These are phyloP conservation scores for Tanypteryx hageni DNA, from an alignment of 2,888 invertebrate species.

Conservation along the genomic window DNA sequence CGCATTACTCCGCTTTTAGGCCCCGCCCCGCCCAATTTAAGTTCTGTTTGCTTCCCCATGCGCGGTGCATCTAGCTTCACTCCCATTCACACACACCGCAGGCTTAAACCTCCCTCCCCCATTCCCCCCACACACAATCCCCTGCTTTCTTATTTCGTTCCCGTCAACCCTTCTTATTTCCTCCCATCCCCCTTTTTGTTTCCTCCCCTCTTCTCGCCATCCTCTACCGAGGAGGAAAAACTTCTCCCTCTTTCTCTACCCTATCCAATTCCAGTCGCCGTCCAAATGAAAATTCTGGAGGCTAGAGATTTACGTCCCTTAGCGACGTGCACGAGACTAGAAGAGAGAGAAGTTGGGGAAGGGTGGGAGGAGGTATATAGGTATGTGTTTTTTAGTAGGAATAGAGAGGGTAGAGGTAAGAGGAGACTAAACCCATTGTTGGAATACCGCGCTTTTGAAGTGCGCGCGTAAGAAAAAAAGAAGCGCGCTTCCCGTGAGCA, in stretches of 20 bases:
- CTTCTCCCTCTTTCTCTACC: too few relatives aligned
- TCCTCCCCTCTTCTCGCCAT: neutral
- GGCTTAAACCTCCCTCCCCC: too few relatives aligned
- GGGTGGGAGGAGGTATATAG: neutral
- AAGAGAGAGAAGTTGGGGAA: neutral
- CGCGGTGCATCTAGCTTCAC: neutral
- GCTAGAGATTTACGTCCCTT: slow-evolving; percentile 14
- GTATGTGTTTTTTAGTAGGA: neutral
- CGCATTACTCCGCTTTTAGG: neutral
- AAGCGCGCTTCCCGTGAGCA: too few relatives aligned
- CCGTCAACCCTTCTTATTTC: neutral
- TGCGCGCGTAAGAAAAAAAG: too few relatives aligned
- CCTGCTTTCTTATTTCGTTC: neutral
- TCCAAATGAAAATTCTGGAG: slow-evolving; percentile 23
- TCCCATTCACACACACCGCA: too few relatives aligned
- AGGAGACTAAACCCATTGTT: too few relatives aligned
- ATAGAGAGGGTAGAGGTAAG: too few relatives aligned
- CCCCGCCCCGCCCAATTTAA: neutral
- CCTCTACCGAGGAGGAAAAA: too few relatives aligned
- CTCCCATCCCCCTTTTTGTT: too few relatives aligned
- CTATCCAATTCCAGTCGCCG: slow-evolving; percentile 1
- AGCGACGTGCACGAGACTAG: neutral
- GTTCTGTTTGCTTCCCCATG: neutral
- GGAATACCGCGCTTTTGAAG: too few relatives aligned
- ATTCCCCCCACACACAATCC: neutral